A percentile compares a stretch with the other conserved stretches of the same genome.
Conservation (phyloP, 2,113 vertebrate species). For the Indri indri region DNA sequence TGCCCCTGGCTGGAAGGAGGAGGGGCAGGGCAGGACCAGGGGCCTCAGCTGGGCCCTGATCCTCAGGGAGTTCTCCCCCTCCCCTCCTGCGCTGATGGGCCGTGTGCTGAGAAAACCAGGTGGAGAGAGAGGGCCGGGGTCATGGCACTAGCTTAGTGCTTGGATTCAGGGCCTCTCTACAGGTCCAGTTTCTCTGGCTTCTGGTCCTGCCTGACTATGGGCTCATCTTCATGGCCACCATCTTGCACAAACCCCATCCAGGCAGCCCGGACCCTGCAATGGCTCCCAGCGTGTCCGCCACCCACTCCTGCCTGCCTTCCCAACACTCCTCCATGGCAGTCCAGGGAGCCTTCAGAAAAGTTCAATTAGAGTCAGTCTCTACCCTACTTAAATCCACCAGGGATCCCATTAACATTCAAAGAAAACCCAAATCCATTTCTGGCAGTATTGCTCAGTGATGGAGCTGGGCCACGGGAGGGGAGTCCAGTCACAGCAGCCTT, state of each 20-base stretch:
- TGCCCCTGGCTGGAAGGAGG: background rate
- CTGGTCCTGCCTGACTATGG: background rate
- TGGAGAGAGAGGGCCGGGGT: background rate
- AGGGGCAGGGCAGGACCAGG: background rate
- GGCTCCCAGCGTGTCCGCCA: background rate
- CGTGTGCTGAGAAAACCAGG: fast-evolving
- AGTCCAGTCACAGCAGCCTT: fast-evolving
- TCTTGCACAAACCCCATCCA: background rate
- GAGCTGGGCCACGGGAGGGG: background rate
- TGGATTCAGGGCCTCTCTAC: background rate
- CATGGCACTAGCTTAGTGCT: background rate
- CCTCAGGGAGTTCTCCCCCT: background rate
- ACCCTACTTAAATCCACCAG: background rate
- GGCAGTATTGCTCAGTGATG: fast-evolving
- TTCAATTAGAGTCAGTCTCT: background rate
- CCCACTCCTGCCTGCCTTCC: background rate
- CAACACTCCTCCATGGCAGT: background rate
- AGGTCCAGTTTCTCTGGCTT: background rate
- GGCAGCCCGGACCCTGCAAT: fast-evolving
- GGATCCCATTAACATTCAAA: background rate
- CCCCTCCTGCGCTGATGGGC: background rate
- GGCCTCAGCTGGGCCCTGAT: background rate
- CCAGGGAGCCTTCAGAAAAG: background rate
- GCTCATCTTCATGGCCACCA: background rate
- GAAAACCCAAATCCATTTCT: background rate